Percentiles rank a stretch among this genome's conserved stretches.
Evolutionary conservation across 2,888 invertebrate species (phyloP).

Genomic region (Drosophila pullipes): DNA sequence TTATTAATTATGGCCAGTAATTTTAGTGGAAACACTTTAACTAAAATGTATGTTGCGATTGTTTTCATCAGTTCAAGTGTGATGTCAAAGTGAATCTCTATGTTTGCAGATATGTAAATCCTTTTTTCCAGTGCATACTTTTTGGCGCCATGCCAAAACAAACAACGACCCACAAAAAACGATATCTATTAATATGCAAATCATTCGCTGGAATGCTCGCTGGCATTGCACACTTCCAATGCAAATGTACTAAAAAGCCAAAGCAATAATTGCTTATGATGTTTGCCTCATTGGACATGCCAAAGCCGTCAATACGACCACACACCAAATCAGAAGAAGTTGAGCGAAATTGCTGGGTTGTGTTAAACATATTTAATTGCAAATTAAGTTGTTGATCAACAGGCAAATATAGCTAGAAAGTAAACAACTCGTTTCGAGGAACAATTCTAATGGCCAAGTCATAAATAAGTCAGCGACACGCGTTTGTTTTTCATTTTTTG

Average conservation of each 20-base stretch:
- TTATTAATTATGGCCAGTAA: not conserved
- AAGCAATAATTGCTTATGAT: constrained; percentile 25
- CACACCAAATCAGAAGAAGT: constrained; percentile 37
- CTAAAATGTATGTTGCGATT: not conserved
- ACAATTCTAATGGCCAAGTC: constrained; percentile 7
- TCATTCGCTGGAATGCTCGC: constrained; percentile 23
- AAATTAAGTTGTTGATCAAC: constrained; percentile 51
- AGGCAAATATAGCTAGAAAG: constrained; percentile 36
- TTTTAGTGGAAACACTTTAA: not conserved
- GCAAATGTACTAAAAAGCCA: constrained; percentile 26
- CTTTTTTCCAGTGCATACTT: constrained; percentile 43
- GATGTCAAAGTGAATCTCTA: not conserved
- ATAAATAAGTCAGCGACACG: constrained; percentile 41
- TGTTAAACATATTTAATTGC: constrained; percentile 62
- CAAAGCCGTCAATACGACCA: constrained; percentile 39
- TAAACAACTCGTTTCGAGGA: constrained; percentile 45
- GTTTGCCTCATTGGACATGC: constrained; percentile 46
- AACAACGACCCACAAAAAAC: not conserved
- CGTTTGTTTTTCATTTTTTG: not conserved
- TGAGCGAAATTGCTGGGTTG: constrained; percentile 56
- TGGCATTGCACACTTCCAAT: constrained; percentile 54
- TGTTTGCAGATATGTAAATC: not conserved
- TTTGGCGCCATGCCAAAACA: constrained; percentile 26
- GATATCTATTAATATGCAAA: constrained; percentile 53
- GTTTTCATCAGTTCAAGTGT: not conserved